These are phyloP conservation scores for Vidua chalybeata DNA, from an alignment of 2,113 vertebrate species.

Conservation along the genomic window DNA sequence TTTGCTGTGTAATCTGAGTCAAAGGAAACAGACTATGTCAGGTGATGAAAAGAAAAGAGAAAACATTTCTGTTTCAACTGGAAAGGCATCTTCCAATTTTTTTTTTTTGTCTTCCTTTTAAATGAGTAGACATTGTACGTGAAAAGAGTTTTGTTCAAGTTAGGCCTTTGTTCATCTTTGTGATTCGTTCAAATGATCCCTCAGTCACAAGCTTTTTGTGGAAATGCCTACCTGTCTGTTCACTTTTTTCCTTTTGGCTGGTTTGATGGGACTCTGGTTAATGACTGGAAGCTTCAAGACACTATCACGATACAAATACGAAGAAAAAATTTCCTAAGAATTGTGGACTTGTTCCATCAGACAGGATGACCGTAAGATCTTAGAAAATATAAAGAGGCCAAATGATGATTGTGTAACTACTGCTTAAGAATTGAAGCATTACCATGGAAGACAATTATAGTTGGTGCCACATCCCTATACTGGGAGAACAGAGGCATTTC, in stretches of 20 bases:
- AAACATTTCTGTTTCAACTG: neutral
- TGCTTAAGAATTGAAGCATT: neutral
- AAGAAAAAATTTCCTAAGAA: neutral
- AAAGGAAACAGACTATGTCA: neutral
- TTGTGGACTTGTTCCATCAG: neutral
- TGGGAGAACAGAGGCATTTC: neutral
- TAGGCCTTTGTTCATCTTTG: neutral
- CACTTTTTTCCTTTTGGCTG: neutral
- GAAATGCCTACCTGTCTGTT: neutral
- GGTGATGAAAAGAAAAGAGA: neutral
- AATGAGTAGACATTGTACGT: neutral
- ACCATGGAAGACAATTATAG: neutral
- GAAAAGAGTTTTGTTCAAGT: neutral
- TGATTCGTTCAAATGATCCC: neutral
- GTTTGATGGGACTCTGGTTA: neutral
- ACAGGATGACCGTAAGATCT: neutral
- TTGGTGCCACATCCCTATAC: neutral
- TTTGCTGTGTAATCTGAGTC: neutral
- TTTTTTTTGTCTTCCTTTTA: neutral
- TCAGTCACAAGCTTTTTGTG: fast-evolving
- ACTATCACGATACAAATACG: neutral
- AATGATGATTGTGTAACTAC: neutral
- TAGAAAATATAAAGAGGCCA: neutral
- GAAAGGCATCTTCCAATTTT: neutral
- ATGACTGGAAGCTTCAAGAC: neutral